Evolutionary conservation across 2,888 invertebrate genomes (phyloP), one percentile per base, ranked within the genome.

Genomic region (Patella caerulea): DNA sequence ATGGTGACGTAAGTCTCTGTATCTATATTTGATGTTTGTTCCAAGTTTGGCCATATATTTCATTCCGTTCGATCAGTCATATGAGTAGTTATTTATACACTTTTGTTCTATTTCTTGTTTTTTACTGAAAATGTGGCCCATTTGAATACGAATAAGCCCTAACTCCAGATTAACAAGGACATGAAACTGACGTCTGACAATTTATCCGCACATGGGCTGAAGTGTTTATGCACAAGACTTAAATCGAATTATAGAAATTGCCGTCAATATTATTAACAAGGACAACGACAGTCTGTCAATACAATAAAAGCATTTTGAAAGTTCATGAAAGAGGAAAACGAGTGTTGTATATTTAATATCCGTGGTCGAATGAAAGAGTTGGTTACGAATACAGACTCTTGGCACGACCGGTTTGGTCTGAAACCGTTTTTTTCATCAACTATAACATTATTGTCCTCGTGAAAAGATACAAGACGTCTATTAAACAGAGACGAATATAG

Each of bases 381-480:
- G 17, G 59, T 19, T 59, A 19, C 17, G 12, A 59, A 59, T 9
- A 59, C 65, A 65, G 14, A 17, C n/a, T 65, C 17, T n/a, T 9
- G n/a, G 24, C 65, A 65, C 24, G 65, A 65, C 24, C 65, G n/a
- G 24, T n/a, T 65, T 17, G n/a, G 65, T 65, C 65, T 65, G n/a
- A 65, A 65, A 65, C 65, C 65, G 3, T 65, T 65, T 65, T 65
- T n/a, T 19, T 65, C 65, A 19, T 65, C 65, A 15, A 17, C n/a
- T 9, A 65, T 9, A 19, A n/a, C 65, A 65, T 19, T 19, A 59
- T 59, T 59, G 17, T 59, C 59, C 19, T 59, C 59, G 5, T 19
- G n/a, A 59, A 59, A 59, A 7, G 17, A 7, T 19, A 19, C 3
- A 59, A 59, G 59, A 9, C 59, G 59, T 5, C 19, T 59, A 59